Conservation (phyloP, 1,140 invertebrate genomes). For the Calliopsis andreniformis region DNA sequence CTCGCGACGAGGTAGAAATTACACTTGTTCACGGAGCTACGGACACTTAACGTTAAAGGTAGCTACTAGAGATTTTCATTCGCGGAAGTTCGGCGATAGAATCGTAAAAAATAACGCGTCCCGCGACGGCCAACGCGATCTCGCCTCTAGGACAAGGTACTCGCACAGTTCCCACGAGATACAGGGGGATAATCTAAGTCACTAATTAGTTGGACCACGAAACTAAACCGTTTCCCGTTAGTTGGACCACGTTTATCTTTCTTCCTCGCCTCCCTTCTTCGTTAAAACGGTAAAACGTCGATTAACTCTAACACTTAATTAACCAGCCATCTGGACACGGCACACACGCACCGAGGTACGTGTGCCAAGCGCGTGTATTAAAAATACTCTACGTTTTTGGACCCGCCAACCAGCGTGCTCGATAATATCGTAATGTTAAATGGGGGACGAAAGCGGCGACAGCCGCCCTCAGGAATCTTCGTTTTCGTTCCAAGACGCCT, state of each 20-base stretch:
- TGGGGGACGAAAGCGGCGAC: constrained; percentile 54
- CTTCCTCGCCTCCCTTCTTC: not conserved
- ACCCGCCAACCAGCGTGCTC: constrained; percentile 81
- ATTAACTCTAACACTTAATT: constrained; percentile 57
- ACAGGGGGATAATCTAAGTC: constrained; percentile 51
- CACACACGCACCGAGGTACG: not conserved
- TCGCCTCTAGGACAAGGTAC: not conserved
- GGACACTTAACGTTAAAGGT: constrained; percentile 2
- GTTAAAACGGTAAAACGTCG: constrained; percentile 39
- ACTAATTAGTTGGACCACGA: constrained; percentile 67
- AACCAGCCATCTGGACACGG: constrained; percentile 27
- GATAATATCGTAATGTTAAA: constrained; percentile 69
- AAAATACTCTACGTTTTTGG: constrained; percentile 81
- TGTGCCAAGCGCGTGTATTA: constrained; percentile 48
- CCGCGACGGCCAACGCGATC: not conserved
- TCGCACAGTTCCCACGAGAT: not conserved
- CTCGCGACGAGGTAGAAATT: constrained; percentile 12
- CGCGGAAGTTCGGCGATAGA: not conserved
- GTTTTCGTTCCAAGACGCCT: not conserved
- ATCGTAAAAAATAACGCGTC: constrained; percentile 65
- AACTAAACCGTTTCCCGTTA: constrained; percentile 46
- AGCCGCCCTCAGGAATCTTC: constrained; percentile 43
- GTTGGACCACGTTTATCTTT: constrained; percentile 57
- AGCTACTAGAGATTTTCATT: not conserved
- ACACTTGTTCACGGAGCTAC: constrained; percentile 4